Evolutionary conservation across 1,140 invertebrate species (phyloP), one percentile per base, ranked within the genome.

Genomic region (Oryzaephilus surinamensis): DNA sequence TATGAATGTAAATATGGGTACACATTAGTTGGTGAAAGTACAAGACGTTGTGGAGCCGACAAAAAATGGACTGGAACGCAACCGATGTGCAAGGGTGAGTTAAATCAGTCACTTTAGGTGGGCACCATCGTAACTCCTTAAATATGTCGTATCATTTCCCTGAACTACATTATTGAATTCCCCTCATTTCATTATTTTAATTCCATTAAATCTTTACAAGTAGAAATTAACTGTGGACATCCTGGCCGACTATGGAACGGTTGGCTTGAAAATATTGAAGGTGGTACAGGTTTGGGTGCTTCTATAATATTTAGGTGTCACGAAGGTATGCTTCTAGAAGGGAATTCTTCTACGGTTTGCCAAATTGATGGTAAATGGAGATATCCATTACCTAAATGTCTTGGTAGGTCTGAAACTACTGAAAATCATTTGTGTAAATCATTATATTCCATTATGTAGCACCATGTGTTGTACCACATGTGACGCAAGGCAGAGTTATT

Each of bases 1-100:
- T 97, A 95, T 63, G 88, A 92, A 53, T 97, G 93, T 66, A 83
- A 86, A 50, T 87, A 88, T 56, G 91, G 91, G 1, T 96, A 84
- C 63, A 79, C 80, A 17, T 70, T 97, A n/a, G 73, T 88, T 1
- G 93, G 92, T 0, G 82, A 87, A 40, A 70, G 73, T 3, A 93
- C 88, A 4, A 71, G 93, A 55, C 73, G 83, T 27, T 98, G 94
- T 64, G 81, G 83, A 2, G 82, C 90, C 2, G 88, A 96, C 63
- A 83, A 83, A 58, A 80, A 83, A 58, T 98, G 94, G 94, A 82
- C 84, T 10, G 93, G 88, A 18, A 70, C 74, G 8, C 74, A 84
- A 47, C 89, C 92, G 1, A 66, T 70, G 18, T 97, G 94, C 62
- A 85, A 91, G 77, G 82, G 84, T 84, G 65, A 49, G 57, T 5